A percentile compares a stretch with the other conserved stretches of the same genome.
Evolutionary conservation across 2,113 vertebrate species (phyloP).

Genomic region (Myiopsitta monachus): DNA sequence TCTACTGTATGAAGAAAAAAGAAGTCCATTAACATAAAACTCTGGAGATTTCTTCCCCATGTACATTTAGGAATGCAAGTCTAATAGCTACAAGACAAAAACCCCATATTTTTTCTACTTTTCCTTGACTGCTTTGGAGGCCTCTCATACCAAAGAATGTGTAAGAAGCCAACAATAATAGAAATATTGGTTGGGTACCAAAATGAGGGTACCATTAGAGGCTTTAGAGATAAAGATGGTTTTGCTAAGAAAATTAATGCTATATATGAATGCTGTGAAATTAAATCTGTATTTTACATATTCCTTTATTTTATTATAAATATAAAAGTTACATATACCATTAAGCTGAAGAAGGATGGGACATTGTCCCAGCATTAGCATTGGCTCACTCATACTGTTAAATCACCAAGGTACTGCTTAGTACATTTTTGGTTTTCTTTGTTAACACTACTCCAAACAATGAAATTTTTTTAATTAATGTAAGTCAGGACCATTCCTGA

Average conservation of each 20-base stretch:
- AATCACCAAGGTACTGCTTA: background rate
- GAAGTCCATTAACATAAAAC: background rate
- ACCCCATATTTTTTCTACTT: rapidly evolving
- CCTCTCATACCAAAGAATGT: background rate
- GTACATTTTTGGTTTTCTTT: background rate
- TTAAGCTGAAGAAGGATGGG: background rate
- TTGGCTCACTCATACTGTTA: background rate
- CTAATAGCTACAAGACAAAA: background rate
- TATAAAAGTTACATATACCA: background rate
- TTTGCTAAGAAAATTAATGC: background rate
- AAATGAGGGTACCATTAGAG: background rate
- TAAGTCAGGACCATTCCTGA: background rate
- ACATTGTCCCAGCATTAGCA: background rate
- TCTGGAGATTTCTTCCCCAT: background rate
- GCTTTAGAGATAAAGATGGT: background rate
- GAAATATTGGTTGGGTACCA: background rate
- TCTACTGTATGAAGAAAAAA: background rate
- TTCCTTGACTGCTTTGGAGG: background rate
- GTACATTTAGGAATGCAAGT: background rate
- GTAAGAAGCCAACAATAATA: background rate
- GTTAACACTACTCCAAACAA: background rate
- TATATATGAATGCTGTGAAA: background rate
- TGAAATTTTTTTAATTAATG: background rate
- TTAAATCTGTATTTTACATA: background rate
- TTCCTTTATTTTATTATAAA: background rate